Evolutionary conservation across 1,140 invertebrate species (phyloP).

Genomic region (Tetragonula clypearis): DNA sequence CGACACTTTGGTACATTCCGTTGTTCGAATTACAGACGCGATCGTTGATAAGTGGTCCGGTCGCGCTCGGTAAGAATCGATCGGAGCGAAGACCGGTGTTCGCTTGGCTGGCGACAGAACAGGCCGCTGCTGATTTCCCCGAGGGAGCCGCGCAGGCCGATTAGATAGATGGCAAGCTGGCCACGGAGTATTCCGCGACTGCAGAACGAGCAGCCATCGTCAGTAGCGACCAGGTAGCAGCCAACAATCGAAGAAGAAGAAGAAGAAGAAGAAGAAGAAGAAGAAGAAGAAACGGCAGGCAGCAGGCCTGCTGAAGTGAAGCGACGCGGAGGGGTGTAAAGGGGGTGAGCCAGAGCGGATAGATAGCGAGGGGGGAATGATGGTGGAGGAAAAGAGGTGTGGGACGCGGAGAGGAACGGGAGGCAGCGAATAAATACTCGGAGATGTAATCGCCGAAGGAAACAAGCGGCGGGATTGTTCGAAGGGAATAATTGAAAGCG

Average conservation of each 20-base stretch:
- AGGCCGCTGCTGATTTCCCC: neutral
- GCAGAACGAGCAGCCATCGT: conserved; percentile 30
- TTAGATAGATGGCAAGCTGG: conserved; percentile 41
- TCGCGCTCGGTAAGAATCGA: neutral
- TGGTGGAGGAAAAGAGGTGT: conserved; percentile 47
- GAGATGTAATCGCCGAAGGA: conserved; percentile 82
- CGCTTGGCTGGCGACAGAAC: neutral
- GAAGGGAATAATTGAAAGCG: conserved; percentile 82
- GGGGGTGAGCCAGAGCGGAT: conserved; percentile 46
- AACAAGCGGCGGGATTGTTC: conserved; percentile 82
- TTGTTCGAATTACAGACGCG: neutral
- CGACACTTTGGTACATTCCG: no score
- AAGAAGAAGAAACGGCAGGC: conserved; percentile 17
- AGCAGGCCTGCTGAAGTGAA: neutral
- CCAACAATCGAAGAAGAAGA: conserved; percentile 19
- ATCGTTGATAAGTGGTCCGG: neutral
- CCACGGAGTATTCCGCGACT: conserved; percentile 22
- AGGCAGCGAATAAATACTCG: conserved; percentile 80
- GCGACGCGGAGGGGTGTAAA: conserved; percentile 30
- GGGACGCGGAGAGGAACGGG: conserved; percentile 53
- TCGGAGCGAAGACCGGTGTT: neutral
- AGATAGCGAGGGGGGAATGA: conserved; percentile 52
- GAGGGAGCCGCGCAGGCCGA: conserved; percentile 21
- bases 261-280: conserved; percentile 30
- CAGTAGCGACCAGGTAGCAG: neutral